Evolutionary conservation across 2,888 invertebrate species (phyloP).

Genomic region (Aphodius sticticus): DNA sequence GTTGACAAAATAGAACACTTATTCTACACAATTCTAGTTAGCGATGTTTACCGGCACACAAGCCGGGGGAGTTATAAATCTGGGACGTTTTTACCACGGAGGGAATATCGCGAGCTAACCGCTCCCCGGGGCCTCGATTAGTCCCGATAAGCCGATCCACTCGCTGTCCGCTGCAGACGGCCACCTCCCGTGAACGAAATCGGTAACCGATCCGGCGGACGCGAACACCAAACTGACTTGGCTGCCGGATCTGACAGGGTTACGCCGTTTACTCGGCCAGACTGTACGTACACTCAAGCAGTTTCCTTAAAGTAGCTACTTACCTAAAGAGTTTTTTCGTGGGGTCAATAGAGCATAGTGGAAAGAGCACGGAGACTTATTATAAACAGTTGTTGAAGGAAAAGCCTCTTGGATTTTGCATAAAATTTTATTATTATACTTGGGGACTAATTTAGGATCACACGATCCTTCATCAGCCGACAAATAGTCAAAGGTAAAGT

Average conservation of each 20-base stretch:
- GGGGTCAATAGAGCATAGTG: neutral
- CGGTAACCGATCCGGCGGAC: neutral
- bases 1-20: no score
- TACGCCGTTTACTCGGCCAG: neutral
- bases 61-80: conserved; percentile 10
- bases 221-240: neutral
- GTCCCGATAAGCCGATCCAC: conserved; percentile 17
- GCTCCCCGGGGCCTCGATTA: conserved; percentile 19
- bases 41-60: neutral
- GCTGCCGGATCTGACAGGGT: neutral
- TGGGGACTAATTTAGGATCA: no score
- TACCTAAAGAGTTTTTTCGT: neutral
- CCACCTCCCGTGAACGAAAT: neutral
- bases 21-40: neutral
- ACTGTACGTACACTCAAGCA: neutral
- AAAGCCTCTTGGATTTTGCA: no score
- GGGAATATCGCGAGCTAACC: conserved; percentile 13
- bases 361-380: no score
- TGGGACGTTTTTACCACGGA: neutral
- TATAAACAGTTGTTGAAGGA: no score
- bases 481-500: no score
- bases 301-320: neutral
- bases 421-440: no score
- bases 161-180: conserved; percentile 7
- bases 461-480: no score